A percentile compares a stretch with the other conserved stretches of the same genome.
These are phyloP conservation scores for Oreortyx pictus DNA, from an alignment of 2,797 vertebrate species.

Conservation along the genomic window DNA sequence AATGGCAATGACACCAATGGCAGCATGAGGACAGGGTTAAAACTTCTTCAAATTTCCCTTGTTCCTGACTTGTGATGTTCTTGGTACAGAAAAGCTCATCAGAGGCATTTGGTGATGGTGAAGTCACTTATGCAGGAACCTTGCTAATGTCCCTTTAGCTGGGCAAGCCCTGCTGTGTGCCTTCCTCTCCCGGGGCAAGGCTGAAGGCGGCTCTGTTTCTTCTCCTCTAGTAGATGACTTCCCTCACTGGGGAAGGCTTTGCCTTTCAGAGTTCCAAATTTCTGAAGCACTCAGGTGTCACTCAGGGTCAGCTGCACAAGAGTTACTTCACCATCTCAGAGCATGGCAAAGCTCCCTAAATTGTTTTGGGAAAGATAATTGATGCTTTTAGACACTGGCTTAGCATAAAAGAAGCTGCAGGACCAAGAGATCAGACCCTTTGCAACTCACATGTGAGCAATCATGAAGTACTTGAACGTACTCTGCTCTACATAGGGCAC, in stretches of 20 bases:
- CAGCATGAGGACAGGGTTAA: background rate
- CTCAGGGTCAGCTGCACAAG: background rate
- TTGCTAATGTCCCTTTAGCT: too few species aligned
- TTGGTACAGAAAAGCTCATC: background rate
- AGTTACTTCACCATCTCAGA: background rate
- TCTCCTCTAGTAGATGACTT: background rate
- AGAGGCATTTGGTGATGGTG: background rate
- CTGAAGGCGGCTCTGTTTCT: background rate
- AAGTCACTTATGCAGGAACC: background rate
- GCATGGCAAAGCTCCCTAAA: background rate
- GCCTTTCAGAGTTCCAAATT: background rate
- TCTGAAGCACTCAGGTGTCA: background rate
- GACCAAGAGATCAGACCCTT: background rate
- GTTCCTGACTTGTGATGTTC: background rate
- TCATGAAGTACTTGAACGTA: background rate
- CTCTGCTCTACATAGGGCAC: background rate
- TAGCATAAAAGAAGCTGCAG: background rate
- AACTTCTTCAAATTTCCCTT: background rate
- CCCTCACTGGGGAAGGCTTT: background rate
- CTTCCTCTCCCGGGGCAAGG: background rate
- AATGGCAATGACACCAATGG: background rate
- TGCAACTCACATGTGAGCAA: background rate
- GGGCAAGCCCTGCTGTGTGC: background rate
- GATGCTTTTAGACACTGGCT: background rate
- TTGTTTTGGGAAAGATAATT: background rate